Conservation (phyloP, 2,888 invertebrate genomes). For the Dynastes hyllus region DNA sequence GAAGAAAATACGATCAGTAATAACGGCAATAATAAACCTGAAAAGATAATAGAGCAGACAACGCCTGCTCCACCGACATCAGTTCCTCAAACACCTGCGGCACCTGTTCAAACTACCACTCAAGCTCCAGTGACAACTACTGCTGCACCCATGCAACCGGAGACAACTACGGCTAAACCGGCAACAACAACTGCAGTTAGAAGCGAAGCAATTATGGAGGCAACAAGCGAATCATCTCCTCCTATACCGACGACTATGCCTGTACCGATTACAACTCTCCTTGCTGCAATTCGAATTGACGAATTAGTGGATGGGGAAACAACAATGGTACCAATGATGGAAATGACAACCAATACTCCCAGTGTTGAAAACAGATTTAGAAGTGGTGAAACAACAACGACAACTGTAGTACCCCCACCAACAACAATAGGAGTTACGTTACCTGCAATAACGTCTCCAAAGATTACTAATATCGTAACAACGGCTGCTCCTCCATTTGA, state of each 20-base stretch:
- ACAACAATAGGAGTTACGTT: neutral
- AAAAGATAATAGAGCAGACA: constrained; percentile 52
- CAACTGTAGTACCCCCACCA: neutral
- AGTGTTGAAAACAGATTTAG: constrained; percentile 35
- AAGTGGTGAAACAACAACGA: constrained; percentile 11
- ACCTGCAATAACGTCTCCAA: neutral
- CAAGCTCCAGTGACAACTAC: constrained; percentile 2
- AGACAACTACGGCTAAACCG: constrained; percentile 11
- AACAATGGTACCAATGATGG: constrained; percentile 57
- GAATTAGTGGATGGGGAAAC: constrained; percentile 36
- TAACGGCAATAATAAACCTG: constrained; percentile 45
- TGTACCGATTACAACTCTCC: neutral
- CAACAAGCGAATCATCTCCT: neutral
- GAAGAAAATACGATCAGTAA: constrained; percentile 53
- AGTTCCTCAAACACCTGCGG: constrained; percentile 47
- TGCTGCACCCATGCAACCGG: neutral
- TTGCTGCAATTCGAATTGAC: constrained; percentile 34
- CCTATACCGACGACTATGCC: neutral
- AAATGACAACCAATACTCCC: constrained; percentile 23
- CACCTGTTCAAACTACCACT: constrained; percentile 20
- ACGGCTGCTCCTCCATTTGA: constrained; percentile 41
- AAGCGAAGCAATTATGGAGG: neutral
- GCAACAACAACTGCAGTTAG: constrained; percentile 4
- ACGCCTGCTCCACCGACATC: constrained; percentile 37
- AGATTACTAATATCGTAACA: constrained; percentile 47